Conservation (phyloP, 2,797 vertebrate species). For the Salmo trutta region DNA sequence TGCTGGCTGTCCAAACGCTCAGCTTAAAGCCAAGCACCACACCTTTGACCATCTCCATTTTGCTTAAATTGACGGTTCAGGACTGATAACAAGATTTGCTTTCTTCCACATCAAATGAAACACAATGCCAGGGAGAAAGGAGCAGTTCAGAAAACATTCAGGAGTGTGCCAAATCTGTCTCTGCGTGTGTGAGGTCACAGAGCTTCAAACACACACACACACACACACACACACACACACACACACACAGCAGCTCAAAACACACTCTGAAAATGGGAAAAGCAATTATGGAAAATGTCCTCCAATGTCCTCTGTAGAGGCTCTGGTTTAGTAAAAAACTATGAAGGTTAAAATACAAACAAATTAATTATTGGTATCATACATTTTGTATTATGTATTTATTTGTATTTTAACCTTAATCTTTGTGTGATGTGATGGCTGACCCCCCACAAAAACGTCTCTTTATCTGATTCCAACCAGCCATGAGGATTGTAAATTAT, state of each 20-base stretch:
- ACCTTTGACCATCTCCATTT: slow-evolving; percentile 55
- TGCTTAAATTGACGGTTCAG: slow-evolving; percentile 53
- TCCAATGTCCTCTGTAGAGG: not conserved
- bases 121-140: slow-evolving; percentile 53
- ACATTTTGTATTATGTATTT: no score
- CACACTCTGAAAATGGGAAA: not conserved
- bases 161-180: slow-evolving; percentile 54
- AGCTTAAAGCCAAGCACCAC: slow-evolving; percentile 31
- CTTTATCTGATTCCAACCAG: no score
- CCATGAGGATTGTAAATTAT: no score
- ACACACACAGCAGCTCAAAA: not conserved
- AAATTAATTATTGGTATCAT: no score
- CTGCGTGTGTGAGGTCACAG: slow-evolving; percentile 20
- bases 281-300: not conserved
- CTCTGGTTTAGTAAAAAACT: not conserved
- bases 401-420: no score
- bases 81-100: slow-evolving; percentile 55
- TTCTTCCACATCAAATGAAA: slow-evolving; percentile 54
- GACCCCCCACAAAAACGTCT: no score
- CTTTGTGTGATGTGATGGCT: no score
- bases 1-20: slow-evolving; percentile 8
- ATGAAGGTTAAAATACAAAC: not conserved
- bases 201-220: slow-evolving; percentile 26
- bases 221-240: not conserved
- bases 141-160: slow-evolving; percentile 50